A percentile compares a stretch with the other conserved stretches of the same genome.
Evolutionary conservation across 2,888 invertebrate species (phyloP).

Genomic region (Drosophila merina): DNA sequence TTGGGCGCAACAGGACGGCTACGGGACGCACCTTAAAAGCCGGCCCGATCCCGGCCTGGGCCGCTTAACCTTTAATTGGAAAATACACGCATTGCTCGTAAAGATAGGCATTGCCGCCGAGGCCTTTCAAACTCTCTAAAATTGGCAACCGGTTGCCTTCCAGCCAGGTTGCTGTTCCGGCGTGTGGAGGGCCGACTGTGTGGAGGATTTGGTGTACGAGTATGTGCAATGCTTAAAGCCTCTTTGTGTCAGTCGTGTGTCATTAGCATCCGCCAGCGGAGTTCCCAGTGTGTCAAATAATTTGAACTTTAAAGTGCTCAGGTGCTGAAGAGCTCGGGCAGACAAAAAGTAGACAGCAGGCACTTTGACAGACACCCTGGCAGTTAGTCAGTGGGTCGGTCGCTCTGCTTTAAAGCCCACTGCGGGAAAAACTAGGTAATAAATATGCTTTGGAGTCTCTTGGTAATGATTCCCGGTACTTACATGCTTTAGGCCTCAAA

Average conservation of each 20-base stretch:
- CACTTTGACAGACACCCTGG: slow-evolving; percentile 35
- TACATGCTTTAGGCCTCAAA: background rate
- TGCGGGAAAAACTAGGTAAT: background rate
- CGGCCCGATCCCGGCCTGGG: slow-evolving; percentile 34
- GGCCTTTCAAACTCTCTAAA: slow-evolving; percentile 28
- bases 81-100: slow-evolving; percentile 3
- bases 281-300: slow-evolving; percentile 66
- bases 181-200: slow-evolving; percentile 11
- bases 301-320: slow-evolving; percentile 74
- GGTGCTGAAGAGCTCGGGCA: slow-evolving; percentile 50
- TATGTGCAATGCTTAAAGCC: slow-evolving; percentile 55
- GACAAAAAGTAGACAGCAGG: slow-evolving; percentile 29
- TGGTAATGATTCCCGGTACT: background rate
- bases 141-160: slow-evolving; percentile 39
- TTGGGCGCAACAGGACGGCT: slow-evolving; percentile 53
- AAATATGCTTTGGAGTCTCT: too few relatives aligned
- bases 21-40: slow-evolving; percentile 76
- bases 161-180: background rate
- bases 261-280: slow-evolving; percentile 45
- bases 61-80: slow-evolving; percentile 67
- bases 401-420: slow-evolving; percentile 11
- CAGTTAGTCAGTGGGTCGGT: slow-evolving; percentile 37
- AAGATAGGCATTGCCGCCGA: background rate
- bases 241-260: slow-evolving; percentile 64
- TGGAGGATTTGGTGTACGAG: slow-evolving; percentile 5